These are phyloP conservation scores for Tyto alba DNA, from an alignment of 2,113 vertebrate species.

Conservation along the genomic window DNA sequence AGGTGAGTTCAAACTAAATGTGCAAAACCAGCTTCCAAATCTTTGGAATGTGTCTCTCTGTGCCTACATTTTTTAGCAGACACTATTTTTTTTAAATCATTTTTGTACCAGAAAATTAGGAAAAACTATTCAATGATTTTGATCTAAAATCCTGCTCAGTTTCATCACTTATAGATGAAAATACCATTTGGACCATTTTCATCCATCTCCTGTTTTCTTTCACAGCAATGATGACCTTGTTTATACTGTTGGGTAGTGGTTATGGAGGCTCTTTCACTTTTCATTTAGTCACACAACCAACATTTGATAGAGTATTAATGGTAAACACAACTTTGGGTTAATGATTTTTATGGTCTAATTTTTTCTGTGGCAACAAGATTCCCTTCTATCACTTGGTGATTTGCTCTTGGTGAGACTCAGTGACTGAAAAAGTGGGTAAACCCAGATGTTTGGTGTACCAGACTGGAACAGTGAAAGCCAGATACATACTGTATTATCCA, in stretches of 20 bases:
- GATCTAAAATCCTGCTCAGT: background rate
- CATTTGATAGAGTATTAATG: conserved; percentile 44
- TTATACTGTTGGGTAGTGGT: background rate
- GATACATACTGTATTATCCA: background rate
- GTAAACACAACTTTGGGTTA: conserved; percentile 26
- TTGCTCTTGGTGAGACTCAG: background rate
- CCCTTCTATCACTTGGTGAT: background rate
- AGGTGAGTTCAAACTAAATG: background rate
- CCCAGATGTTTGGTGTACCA: background rate
- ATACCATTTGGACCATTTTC: background rate
- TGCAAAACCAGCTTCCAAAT: background rate
- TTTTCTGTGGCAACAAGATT: conserved; percentile 6
- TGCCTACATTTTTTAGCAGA: background rate
- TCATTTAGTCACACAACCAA: conserved; percentile 40
- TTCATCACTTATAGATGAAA: background rate
- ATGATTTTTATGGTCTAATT: conserved; percentile 55
- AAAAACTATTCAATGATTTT: background rate
- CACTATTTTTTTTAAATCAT: background rate
- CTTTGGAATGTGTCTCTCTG: background rate
- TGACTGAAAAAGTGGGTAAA: background rate
- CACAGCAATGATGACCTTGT: background rate
- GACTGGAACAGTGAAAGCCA: background rate
- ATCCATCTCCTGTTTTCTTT: background rate
- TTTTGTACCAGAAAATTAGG: background rate
- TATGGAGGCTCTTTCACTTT: background rate